Percentiles rank a stretch among this genome's conserved stretches.
Evolutionary conservation across 2,113 vertebrate species (phyloP).

Genomic region (Plotosus lineatus): DNA sequence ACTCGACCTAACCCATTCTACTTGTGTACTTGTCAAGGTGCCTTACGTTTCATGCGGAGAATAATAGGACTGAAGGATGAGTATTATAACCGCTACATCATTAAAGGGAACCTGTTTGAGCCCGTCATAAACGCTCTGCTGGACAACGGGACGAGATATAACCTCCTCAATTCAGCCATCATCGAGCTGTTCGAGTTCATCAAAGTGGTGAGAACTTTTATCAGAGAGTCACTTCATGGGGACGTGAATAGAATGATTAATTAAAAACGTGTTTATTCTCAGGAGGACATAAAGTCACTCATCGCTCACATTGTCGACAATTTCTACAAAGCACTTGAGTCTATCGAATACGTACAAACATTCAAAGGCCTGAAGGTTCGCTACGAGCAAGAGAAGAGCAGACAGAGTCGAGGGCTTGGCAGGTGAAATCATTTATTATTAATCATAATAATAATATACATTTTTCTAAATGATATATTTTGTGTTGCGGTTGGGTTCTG

Average conservation of each 20-base stretch:
- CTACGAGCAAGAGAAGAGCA: constrained; percentile 96
- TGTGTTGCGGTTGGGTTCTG: too few relatives aligned
- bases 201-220: constrained; percentile 88
- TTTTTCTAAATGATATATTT: too few relatives aligned
- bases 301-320: constrained; percentile 98
- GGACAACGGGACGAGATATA: constrained; percentile 97
- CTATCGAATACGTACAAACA: constrained; percentile 97
- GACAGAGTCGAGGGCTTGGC: constrained; percentile 91
- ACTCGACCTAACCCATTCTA: not conserved
- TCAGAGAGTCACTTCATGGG: too few relatives aligned
- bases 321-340: constrained; percentile 98
- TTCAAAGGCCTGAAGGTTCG: constrained; percentile 97
- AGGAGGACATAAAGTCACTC: constrained; percentile 98
- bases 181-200: constrained; percentile 99
- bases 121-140: constrained; percentile 96
- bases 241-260: too few relatives aligned
- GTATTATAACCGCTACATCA: constrained; percentile 98
- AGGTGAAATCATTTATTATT: constrained; percentile 77
- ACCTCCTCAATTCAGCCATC: constrained; percentile 95
- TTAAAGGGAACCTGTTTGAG: constrained; percentile 97
- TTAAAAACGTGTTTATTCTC: too few relatives aligned
- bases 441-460: too few relatives aligned
- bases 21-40: constrained; percentile 75
- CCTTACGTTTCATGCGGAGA: constrained; percentile 96
- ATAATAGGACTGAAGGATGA: constrained; percentile 98